Base-by-base conservation (phyloP, 2,797 vertebrate genomes). In the Aplochiton taeniatus region DNA sequence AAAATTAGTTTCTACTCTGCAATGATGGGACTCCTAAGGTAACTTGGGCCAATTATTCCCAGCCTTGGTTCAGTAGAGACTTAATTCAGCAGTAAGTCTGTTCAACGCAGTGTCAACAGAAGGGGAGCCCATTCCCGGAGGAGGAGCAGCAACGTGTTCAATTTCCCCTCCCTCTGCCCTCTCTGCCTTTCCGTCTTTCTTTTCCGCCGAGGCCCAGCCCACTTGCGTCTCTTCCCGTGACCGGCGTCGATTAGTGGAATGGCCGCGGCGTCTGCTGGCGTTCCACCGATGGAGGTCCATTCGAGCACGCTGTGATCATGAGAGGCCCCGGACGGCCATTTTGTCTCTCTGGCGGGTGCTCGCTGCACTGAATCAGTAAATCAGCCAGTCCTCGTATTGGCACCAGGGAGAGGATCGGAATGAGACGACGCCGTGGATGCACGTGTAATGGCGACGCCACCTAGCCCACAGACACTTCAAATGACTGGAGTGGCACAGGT, bases 51-150 rank as follows among this genome's bases (percentile, higher is more conserved):
- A 57, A 77, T 88, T 85, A 86, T 87, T 82, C 69, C 62, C 72
- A 45, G 20, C 70, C 68, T 75, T 54, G n/a, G 77, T 56, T 72
- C 78, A 75, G 50, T 49, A 65, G 73, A 81, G 73, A 85, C 86
- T 85, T 82, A 72, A 83, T 86, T 87, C 82, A 69, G 70, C 79
- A 71, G 72, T 85, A 79, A 72, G 81, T 78, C 76, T 83, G 78
- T 75, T 83, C 74, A 84, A 84, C 76, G 77, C 70, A 78, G 75
- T 74, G 70, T 82, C 74, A 83, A 84, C 79, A 87, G 86, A 78
- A 73, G 78, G 67, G 46, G 65, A 65, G 53, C 75, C 41, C 14
- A 67, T 73, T 76, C 76, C 43, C 43, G 8, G 17, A 47, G 11
- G 44, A 43, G 9, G 14, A n/a, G 43, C 77, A 45, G 57, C 9